Evolutionary conservation across 2,113 vertebrate species (phyloP).

Genomic region (Scomber scombrus): DNA sequence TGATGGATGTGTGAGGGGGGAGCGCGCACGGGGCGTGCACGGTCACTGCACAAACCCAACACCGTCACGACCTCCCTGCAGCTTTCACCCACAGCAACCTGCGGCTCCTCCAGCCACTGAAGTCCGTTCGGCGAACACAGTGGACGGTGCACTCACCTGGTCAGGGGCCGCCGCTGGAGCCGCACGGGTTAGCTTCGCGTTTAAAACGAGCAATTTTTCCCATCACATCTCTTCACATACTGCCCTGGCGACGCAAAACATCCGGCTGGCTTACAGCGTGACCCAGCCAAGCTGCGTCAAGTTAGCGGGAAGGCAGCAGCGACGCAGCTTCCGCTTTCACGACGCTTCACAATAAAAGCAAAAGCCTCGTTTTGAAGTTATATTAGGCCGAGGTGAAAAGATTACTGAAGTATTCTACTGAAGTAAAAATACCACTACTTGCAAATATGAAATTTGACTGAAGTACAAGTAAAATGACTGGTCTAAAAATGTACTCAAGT

Average conservation of each 20-base stretch:
- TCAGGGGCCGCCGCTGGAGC: slow-evolving; percentile 35
- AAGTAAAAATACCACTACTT: too few relatives aligned
- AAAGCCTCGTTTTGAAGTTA: not conserved
- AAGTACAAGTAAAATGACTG: too few relatives aligned
- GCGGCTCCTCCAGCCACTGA: not conserved
- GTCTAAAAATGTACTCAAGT: too few relatives aligned
- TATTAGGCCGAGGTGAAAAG: too few relatives aligned
- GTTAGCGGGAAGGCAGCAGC: not conserved
- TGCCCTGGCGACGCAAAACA: slow-evolving; percentile 65
- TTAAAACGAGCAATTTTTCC: not conserved
- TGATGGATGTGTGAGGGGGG: slow-evolving; percentile 2
- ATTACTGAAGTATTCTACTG: too few relatives aligned
- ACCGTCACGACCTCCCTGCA: slow-evolving; percentile 78
- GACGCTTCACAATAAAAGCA: slow-evolving; percentile 53
- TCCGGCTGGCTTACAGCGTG: slow-evolving; percentile 75
- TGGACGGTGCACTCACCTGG: slow-evolving; percentile 37
- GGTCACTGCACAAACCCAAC: slow-evolving; percentile 51
- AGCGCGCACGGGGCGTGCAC: slow-evolving; percentile 57
- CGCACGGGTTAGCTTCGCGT: not conserved
- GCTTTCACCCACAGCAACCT: slow-evolving; percentile 36
- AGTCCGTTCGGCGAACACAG: not conserved
- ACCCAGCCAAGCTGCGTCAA: slow-evolving; percentile 55
- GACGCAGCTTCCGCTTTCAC: not conserved
- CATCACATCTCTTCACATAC: slow-evolving; percentile 32
- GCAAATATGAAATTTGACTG: too few relatives aligned